Conservation (phyloP, 2,888 invertebrate genomes). For the Globia sparganii region DNA sequence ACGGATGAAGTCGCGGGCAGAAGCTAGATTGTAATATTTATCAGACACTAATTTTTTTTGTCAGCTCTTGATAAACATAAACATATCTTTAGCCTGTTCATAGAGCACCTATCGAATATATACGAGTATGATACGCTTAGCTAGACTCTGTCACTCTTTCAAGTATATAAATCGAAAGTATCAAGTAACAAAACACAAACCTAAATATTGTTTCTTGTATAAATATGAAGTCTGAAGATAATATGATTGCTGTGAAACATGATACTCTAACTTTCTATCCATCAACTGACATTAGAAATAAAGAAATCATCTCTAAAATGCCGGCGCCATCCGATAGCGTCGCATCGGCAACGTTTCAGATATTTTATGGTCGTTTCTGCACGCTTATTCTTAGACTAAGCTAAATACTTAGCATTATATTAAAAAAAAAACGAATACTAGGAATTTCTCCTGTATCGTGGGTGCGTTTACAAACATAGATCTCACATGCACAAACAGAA, state of each 20-base stretch:
- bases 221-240: conserved; percentile 16
- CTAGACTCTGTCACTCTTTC: neutral
- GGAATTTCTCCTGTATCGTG: conserved; percentile 32
- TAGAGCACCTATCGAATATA: neutral
- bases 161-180: neutral
- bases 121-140: neutral
- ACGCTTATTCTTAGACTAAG: conserved; percentile 12
- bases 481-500: conserved; percentile 40
- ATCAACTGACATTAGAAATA: conserved; percentile 32
- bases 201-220: neutral
- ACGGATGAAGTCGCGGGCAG: neutral
- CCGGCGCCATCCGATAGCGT: neutral
- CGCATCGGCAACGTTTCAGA: conserved; percentile 11
- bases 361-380: conserved; percentile 12
- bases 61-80: neutral
- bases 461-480: conserved; percentile 36
- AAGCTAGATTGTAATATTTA: conserved; percentile 5
- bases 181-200: conserved; percentile 1
- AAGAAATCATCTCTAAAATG: conserved; percentile 41
- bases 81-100: neutral
- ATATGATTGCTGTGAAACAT: conserved; percentile 41
- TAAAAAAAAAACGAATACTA: conserved; percentile 2
- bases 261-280: conserved; percentile 59
- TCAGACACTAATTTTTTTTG: neutral
- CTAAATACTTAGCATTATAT: neutral